phyloP scores from a whole-genome alignment of 1,140 invertebrate species.

The Drosophila kurseongensis region DNA sequence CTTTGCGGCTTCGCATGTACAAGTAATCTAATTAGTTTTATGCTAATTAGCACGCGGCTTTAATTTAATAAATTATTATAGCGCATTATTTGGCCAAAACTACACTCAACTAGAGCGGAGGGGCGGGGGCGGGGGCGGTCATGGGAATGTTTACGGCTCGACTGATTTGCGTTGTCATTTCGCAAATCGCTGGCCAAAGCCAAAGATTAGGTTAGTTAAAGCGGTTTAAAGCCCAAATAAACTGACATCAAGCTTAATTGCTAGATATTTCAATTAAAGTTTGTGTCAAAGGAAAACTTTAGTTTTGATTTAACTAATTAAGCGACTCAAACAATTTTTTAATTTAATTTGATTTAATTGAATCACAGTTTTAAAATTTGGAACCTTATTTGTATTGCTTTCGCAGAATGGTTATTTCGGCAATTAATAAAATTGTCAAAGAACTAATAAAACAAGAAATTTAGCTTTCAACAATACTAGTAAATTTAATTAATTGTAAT shows the following conservation, averaged over 20 bases:
- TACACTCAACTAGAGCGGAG: constrained; percentile 28
- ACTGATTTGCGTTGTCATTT: constrained; percentile 50
- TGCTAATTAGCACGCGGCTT: constrained; percentile 78
- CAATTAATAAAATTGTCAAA: too few relatives aligned
- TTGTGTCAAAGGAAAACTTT: background rate
- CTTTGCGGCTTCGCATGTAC: constrained; percentile 74
- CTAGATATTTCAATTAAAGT: background rate
- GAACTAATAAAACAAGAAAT: background rate
- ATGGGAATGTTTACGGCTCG: constrained; percentile 26
- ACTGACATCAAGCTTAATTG: background rate
- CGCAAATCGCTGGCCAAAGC: constrained; percentile 34
- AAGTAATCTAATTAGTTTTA: constrained; percentile 83
- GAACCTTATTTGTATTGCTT: too few relatives aligned
- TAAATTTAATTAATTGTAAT: constrained; percentile 39
- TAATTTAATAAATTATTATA: constrained; percentile 83
- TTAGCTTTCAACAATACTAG: constrained; percentile 9
- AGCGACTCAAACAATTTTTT: too few relatives aligned
- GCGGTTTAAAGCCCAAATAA: constrained; percentile 9
- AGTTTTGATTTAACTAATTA: background rate
- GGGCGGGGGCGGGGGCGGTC: background rate
- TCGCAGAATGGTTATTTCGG: too few relatives aligned
- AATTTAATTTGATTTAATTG: too few relatives aligned
- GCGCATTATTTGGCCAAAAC: constrained; percentile 68
- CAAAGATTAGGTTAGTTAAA: constrained; percentile 22
- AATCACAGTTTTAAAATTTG: too few relatives aligned